Evolutionary conservation across 2,888 invertebrate genomes (phyloP).

Genomic region (Erynnis tages): DNA sequence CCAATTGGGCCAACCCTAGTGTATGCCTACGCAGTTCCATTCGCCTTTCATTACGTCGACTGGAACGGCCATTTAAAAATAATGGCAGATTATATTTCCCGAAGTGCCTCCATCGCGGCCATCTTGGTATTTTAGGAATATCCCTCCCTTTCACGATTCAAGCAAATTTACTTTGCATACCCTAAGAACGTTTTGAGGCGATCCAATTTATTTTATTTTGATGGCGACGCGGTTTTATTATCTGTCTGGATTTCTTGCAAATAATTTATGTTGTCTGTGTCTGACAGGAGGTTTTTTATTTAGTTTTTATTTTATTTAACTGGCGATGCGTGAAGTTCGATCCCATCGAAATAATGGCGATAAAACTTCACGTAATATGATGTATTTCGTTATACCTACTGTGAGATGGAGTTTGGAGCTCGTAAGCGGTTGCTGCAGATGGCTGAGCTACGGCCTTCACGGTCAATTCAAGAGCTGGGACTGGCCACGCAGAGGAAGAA

Average conservation of each 20-base stretch:
- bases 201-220: constrained; percentile 16
- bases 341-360: no score
- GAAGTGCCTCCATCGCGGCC: constrained; percentile 3
- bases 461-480: no score
- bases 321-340: no score
- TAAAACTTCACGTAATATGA: no score
- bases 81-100: constrained; percentile 21
- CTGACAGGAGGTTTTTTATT: no score
- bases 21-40: neutral
- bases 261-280: no score
- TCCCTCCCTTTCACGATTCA: neutral
- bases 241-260: constrained; percentile 13
- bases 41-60: constrained; percentile 16
- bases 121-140: constrained; percentile 15
- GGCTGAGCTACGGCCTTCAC: no score
- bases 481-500: no score
- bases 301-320: no score
- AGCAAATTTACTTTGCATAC: constrained; percentile 8
- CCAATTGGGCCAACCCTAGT: constrained; percentile 13
- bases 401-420: no score
- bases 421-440: no score
- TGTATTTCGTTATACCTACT: no score
- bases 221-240: constrained; percentile 18
- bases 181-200: constrained; percentile 9
- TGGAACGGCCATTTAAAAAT: constrained; percentile 18